Conservation (phyloP, 2,888 invertebrate genomes). For the Hypsopygia costalis region DNA sequence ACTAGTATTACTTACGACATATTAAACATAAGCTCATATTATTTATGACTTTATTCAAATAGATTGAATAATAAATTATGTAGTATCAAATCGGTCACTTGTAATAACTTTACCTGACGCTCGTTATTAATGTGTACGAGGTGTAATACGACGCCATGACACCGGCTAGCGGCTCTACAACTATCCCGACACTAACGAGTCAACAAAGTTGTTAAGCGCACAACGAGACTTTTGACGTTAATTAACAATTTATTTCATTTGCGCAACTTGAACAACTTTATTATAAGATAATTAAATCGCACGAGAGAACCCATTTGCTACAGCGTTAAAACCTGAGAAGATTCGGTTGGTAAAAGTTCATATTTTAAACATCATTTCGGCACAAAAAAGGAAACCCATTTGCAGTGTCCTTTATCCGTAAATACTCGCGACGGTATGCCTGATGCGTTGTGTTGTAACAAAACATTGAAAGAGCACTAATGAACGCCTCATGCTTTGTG, state of each 20-base stretch:
- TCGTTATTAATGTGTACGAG: background rate
- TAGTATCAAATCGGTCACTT: too few species aligned
- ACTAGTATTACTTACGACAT: too few species aligned
- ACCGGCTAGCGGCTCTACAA: background rate
- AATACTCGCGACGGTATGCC: background rate
- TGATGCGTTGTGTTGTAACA: background rate
- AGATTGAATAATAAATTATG: too few species aligned
- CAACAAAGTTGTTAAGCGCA: background rate
- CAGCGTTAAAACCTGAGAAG: background rate
- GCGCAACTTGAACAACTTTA: background rate
- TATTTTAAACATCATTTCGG: constrained; percentile 3
- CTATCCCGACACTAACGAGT: background rate
- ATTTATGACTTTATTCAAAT: too few species aligned
- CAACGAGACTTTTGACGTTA: background rate
- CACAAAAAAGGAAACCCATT: constrained; percentile 2
- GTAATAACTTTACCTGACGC: too few species aligned
- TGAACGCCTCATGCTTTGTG: constrained; percentile 8
- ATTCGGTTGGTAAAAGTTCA: constrained; percentile 5
- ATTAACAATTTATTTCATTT: constrained; percentile 4
- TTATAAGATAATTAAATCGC: constrained; percentile 1
- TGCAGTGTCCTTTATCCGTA: constrained; percentile 2
- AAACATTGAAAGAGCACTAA: constrained; percentile 10
- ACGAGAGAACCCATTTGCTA: constrained; percentile 3
- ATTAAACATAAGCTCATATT: too few species aligned
- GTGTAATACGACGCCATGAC: background rate